phyloP scores from a whole-genome alignment of 2,888 invertebrate genomes.

The Agelastica alni region DNA sequence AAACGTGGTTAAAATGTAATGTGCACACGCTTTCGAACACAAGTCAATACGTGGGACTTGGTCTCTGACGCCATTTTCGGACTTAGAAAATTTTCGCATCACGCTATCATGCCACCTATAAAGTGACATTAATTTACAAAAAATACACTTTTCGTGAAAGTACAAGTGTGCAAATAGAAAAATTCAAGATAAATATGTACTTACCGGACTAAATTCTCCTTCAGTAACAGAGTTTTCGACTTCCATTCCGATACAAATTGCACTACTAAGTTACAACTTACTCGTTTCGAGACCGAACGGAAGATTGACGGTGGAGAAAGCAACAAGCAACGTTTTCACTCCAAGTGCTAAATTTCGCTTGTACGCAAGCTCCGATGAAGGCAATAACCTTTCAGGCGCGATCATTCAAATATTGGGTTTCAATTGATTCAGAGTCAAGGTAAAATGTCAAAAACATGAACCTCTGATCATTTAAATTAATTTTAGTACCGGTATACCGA shows the following conservation, averaged over 20 bases:
- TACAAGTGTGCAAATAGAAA: conserved; percentile 35
- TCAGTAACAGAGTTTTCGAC: conserved; percentile 66
- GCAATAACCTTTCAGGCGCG: conserved; percentile 42
- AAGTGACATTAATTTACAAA: conserved; percentile 44
- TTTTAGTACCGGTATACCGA: too few species aligned
- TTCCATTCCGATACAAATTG: conserved; percentile 66
- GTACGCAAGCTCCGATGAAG: conserved; percentile 64
- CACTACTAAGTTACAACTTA: conserved; percentile 38
- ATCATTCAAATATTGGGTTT: conserved; percentile 32
- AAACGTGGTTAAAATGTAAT: not conserved
- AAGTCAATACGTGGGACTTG: conserved; percentile 64
- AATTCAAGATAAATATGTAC: conserved; percentile 54
- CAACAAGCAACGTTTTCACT: conserved; percentile 37
- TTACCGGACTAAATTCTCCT: conserved; percentile 65
- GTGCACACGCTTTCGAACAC: not conserved
- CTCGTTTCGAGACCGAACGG: conserved; percentile 35
- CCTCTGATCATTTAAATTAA: too few species aligned
- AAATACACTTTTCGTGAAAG: conserved; percentile 34
- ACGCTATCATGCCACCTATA: conserved; percentile 59
- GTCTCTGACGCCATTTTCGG: conserved; percentile 86
- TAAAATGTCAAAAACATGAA: conserved; percentile 2
- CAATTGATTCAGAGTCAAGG: conserved; percentile 1
- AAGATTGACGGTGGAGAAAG: conserved; percentile 34
- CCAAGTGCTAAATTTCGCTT: conserved; percentile 65
- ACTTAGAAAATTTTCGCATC: conserved; percentile 71